Percentiles rank a stretch among this genome's conserved stretches.
Conservation (phyloP, 1,140 invertebrate species). For the Dinothrombium tinctorium region DNA sequence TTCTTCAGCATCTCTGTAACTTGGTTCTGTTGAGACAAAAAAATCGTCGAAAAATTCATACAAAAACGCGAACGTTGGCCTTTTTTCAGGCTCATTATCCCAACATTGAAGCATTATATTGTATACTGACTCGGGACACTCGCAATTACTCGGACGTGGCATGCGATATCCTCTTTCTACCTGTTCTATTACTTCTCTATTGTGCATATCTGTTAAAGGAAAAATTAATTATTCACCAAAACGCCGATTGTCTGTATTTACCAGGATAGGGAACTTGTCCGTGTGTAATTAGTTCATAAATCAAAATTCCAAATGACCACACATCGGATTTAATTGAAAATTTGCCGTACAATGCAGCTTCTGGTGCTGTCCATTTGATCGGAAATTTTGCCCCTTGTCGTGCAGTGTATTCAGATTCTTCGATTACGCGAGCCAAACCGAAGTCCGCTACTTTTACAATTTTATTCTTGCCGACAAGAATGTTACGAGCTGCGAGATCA, state of each 20-base stretch:
- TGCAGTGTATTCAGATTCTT: conserved; percentile 92
- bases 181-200: conserved; percentile 83
- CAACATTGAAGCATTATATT: conserved; percentile 75
- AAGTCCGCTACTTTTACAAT: conserved; percentile 92
- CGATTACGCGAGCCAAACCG: conserved; percentile 77
- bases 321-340: conserved; percentile 98
- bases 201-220: conserved; percentile 57
- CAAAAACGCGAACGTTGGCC: conserved; percentile 90
- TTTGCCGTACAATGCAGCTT: conserved; percentile 74
- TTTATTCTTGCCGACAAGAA: conserved; percentile 86
- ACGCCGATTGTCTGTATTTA: too few relatives aligned
- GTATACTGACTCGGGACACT: conserved; percentile 72
- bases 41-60: conserved; percentile 93
- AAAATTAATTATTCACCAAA: too few relatives aligned
- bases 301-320: conserved; percentile 88
- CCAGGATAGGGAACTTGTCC: conserved; percentile 79
- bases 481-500: conserved; percentile 57
- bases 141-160: conserved; percentile 39
- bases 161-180: conserved; percentile 85
- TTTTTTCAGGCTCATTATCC: conserved; percentile 68
- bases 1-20: conserved; percentile 53
- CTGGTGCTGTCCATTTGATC: conserved; percentile 92
- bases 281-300: conserved; percentile 91
- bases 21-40: conserved; percentile 74
- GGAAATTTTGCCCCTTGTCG: conserved; percentile 77